phyloP scores from a whole-genome alignment of 2,888 invertebrate genomes.

The Drosophila lacicola region DNA sequence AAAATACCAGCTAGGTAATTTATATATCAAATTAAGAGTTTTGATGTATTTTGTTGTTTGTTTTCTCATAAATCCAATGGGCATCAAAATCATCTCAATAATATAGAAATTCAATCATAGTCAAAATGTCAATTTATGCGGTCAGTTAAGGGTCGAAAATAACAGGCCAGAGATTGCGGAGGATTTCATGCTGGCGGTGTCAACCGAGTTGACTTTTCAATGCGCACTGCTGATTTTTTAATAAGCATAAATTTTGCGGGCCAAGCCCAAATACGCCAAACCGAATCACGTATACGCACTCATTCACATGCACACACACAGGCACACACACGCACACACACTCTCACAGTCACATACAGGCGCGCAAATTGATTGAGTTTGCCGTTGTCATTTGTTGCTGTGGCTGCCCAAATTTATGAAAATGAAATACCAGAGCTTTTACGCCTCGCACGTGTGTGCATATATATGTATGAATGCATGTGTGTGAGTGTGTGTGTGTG shows the following conservation, averaged over 20 bases:
- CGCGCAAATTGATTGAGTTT: constrained; percentile 74
- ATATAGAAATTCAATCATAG: constrained; percentile 1
- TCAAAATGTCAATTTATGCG: constrained; percentile 17
- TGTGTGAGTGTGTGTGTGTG: constrained; percentile 5
- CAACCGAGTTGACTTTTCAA: constrained; percentile 65
- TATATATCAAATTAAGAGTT: too few species aligned
- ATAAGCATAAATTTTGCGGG: constrained; percentile 69
- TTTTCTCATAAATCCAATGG: background rate
- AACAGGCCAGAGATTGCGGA: background rate
- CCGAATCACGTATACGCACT: constrained; percentile 24
- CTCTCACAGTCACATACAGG: constrained; percentile 6
- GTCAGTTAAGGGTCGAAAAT: background rate
- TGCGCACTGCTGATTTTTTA: constrained; percentile 74
- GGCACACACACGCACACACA: constrained; percentile 28
- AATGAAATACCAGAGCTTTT: constrained; percentile 60
- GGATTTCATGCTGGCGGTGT: constrained; percentile 42
- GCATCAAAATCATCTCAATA: background rate
- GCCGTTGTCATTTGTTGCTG: constrained; percentile 72
- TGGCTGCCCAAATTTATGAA: constrained; percentile 71
- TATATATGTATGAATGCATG: constrained; percentile 7
- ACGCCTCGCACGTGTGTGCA: constrained; percentile 44
- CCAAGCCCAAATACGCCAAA: constrained; percentile 29
- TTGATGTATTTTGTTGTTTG: background rate
- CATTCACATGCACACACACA: constrained; percentile 15
- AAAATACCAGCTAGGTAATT: too few species aligned